phyloP scores from a whole-genome alignment of 2,888 invertebrate genomes.

The Plusia festucae region DNA sequence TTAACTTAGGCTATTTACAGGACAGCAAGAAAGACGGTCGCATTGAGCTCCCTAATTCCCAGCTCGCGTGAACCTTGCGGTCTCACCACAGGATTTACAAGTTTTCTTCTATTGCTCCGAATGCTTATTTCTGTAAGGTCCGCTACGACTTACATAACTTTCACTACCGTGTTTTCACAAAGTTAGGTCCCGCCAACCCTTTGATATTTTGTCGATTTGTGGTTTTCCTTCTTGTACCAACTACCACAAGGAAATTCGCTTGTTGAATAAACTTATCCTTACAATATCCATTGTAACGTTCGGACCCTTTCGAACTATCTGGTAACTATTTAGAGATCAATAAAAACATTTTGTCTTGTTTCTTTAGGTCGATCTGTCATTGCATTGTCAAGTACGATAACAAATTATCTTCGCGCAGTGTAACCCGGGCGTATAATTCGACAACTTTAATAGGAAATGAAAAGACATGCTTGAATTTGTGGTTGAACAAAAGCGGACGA shows the following conservation, averaged over 20 bases:
- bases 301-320: conserved; percentile 53
- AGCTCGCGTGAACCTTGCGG: conserved; percentile 79
- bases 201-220: conserved; percentile 74
- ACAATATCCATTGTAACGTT: conserved; percentile 55
- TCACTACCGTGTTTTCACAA: conserved; percentile 69
- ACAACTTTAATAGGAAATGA: conserved; percentile 58
- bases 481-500: conserved; percentile 73
- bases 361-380: conserved; percentile 25
- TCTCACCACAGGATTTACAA: conserved; percentile 81
- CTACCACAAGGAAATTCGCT: conserved; percentile 57
- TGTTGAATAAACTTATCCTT: conserved; percentile 60
- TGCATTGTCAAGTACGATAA: conserved; percentile 21
- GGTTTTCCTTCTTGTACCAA: conserved; percentile 65
- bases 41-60: conserved; percentile 67
- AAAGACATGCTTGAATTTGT: conserved; percentile 76
- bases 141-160: conserved; percentile 71
- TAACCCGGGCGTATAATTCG: conserved; percentile 32
- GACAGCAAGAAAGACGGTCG: conserved; percentile 65
- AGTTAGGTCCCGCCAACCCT: conserved; percentile 69
- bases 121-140: conserved; percentile 77
- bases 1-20: conserved; percentile 68
- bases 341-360: conserved; percentile 47
- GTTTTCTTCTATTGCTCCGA: conserved; percentile 83
- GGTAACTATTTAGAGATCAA: conserved; percentile 57
- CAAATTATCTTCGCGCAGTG: conserved; percentile 25